Evolutionary conservation across 2,888 invertebrate species (phyloP), one percentile per base, ranked within the genome.

Genomic region (Amphipoea lucens): DNA sequence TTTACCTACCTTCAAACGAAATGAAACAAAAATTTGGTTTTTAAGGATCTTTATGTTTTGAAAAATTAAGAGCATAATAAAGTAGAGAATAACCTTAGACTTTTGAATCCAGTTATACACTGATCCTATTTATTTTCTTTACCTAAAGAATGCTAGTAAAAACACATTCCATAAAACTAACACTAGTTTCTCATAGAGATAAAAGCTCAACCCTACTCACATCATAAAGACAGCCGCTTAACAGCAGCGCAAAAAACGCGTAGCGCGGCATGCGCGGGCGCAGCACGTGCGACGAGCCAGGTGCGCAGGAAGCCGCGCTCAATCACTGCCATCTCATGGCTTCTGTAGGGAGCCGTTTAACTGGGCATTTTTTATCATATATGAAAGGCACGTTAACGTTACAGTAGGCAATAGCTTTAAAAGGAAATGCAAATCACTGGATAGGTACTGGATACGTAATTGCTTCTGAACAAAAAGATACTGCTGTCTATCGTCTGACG

Each of bases 241-340:
- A 87, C 73, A 68, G 42, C 42, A 65, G 63, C 82, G 67, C 81
- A 88, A 89, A 88, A 88, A 88, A 88, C 80, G 62, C 72, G 63
- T 60, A 65, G 57, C 76, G 17, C 48, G 72, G 66, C 78, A 78
- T 83, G 81, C 74, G 82, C 85, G 71, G 57, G 71, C 72, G 81
- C 67, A 57, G 94, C 94, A 93, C 94, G 94, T 94, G 94, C 94
- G 81, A 42, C 79, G 51, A 45, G 79, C 94, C 94, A 94, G 93
- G 93, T 94, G 94, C 90, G 86, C 94, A 92, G 94, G 94, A 94
- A 92, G 90, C 87, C 72, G 75, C 42, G 68, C 76, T 83, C 86
- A 84, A 87, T 88, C 87, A 85, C 82, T 86, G 78, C 68, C 76
- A 88, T 86, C 88, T 81, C 54, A 73, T 40, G 62, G 85, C 88